phyloP scores from a whole-genome alignment of 2,113 vertebrate genomes.

The Perca schrenkii region DNA sequence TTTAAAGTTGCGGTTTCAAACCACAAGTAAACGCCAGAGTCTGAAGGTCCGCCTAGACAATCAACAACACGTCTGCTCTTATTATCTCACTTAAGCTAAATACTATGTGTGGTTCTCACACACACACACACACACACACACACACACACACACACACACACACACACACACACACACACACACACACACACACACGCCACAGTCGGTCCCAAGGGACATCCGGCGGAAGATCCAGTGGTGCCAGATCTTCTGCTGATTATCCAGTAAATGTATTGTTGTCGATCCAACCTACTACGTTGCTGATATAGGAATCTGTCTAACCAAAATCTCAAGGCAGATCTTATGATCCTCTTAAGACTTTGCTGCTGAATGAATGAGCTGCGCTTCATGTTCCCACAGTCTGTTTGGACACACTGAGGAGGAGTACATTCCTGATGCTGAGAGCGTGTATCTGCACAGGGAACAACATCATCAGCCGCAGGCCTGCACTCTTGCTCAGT shows the following conservation, averaged over 20 bases:
- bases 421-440: conserved; percentile 96
- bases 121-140: neutral
- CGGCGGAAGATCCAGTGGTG: too few relatives aligned
- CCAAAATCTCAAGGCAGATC: neutral
- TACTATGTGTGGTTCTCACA: neutral
- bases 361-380: conserved; percentile 4
- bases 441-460: conserved; percentile 95
- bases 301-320: neutral
- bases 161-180: neutral
- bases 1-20: conserved; percentile 36
- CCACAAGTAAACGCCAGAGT: conserved; percentile 11
- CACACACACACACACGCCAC: neutral
- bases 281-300: too few relatives aligned
- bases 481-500: conserved; percentile 96
- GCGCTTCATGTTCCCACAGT: conserved; percentile 77
- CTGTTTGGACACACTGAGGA: conserved; percentile 96
- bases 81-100: conserved; percentile 3
- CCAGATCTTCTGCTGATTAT: too few relatives aligned
- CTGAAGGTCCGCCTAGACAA: conserved; percentile 5
- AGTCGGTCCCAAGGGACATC: too few relatives aligned
- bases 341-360: neutral
- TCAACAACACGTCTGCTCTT: neutral
- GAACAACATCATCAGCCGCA: conserved; percentile 97
- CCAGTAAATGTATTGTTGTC: too few relatives aligned
- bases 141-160: neutral